These are phyloP conservation scores for Leptinotarsa rubiginosa DNA, from an alignment of 2,888 invertebrate genomes.

Conservation along the genomic window DNA sequence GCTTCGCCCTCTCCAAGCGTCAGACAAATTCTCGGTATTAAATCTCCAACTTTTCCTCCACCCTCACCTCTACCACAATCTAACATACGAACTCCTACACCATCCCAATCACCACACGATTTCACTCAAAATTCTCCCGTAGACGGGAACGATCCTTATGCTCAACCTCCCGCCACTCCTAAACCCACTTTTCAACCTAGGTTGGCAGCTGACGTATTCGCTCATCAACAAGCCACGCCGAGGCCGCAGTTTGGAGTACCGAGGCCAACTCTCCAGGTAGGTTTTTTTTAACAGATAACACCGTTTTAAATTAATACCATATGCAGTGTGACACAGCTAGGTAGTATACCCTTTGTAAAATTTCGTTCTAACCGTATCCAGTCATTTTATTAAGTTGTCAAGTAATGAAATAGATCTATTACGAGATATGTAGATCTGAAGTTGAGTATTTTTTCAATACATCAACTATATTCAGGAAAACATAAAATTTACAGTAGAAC, in stretches of 20 bases:
- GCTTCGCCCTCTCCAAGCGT: conserved; percentile 59
- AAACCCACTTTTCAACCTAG: conserved; percentile 61
- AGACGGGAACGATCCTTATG: conserved; percentile 66
- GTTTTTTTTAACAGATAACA: conserved; percentile 2
- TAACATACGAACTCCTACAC: conserved; percentile 57
- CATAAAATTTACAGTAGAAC: too few species aligned
- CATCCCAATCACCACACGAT: conserved; percentile 53
- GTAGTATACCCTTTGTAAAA: too few species aligned
- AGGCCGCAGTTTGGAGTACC: conserved; percentile 67
- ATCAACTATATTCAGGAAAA: too few species aligned
- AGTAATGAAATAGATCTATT: too few species aligned
- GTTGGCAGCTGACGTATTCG: conserved; percentile 64
- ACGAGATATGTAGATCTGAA: too few species aligned
- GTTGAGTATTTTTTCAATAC: too few species aligned
- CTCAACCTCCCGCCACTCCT: conserved; percentile 70
- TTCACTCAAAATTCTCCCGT: conserved; percentile 53
- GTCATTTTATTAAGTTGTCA: too few species aligned
- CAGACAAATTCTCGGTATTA: conserved; percentile 60
- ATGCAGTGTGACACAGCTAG: neutral
- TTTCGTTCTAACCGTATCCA: too few species aligned
- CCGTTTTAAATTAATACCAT: neutral
- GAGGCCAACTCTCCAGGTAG: conserved; percentile 48
- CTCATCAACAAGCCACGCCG: conserved; percentile 70
- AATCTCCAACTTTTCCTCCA: conserved; percentile 58
- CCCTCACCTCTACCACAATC: conserved; percentile 51